Base-by-base conservation (phyloP, 2,113 vertebrate species). In the Equus quagga region DNA sequence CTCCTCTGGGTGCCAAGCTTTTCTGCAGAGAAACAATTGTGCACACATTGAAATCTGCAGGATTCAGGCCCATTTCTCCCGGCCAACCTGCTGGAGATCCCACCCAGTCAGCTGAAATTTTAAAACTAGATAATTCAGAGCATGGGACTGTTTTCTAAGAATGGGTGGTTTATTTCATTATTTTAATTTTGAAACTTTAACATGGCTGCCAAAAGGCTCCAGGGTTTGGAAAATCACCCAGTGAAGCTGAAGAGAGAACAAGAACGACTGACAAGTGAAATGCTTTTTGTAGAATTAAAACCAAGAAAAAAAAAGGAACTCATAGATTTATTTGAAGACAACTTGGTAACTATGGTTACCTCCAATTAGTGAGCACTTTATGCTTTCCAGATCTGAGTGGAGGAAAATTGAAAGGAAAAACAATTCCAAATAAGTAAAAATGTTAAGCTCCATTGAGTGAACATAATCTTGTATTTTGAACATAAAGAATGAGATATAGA, bases 281-380 rank as follows among this genome's bases (percentile, higher is more conserved):
- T 64, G 80, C 8, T 64, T 88, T 92, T 54, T 56, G 60, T 76
- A 94, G 54, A 93, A 91, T 88, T 91, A 78, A 92, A 94, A 33
- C 70, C 8, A 15, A 96, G 81, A 15, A n/a, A 70, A 60, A 67
- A 33, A 17, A 75, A 41, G 36, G 26, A 75, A 24, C n/a, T 54
- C 46, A 69, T 62, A 15, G 56, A 67, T 60, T 28, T 41, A 60
- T 92, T 85, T 72, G 81, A 96, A 97, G 81, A 28, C 87, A 95
- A 73, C 67, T 94, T 93, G 90, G 97, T 97, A 94, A 60, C 95
- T 90, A 94, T 93, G 94, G 94, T 96, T 96, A 97, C 97, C 31
- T 46, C 95, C 96, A 88, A 96, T 96, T 97, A 97, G 94, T 9
- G 49, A 97, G 72, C 49, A 49, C 82, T 44, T 49, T 73, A 51